Evolutionary conservation across 2,797 vertebrate species (phyloP).

Genomic region (Pseudochromis fuscus): DNA sequence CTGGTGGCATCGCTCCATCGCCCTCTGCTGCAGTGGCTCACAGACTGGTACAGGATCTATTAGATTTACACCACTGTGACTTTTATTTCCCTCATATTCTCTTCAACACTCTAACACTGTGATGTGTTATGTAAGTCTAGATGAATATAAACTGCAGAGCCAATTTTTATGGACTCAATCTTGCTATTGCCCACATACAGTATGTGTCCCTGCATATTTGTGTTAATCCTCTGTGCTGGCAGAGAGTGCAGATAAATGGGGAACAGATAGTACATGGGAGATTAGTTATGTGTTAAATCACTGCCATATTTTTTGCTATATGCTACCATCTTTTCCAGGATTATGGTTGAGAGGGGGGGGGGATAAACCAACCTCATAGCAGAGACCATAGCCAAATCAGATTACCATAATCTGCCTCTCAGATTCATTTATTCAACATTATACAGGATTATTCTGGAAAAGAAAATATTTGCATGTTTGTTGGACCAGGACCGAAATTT

Average conservation of each 20-base stretch:
- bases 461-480: conserved; percentile 20
- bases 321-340: conserved; percentile 43
- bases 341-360: conserved; percentile 38
- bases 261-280: conserved; percentile 47
- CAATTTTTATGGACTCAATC: conserved; percentile 32
- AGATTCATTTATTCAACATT: conserved; percentile 50
- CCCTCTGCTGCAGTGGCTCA: conserved; percentile 36
- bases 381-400: conserved; percentile 53
- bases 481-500: conserved; percentile 10
- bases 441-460: conserved; percentile 38
- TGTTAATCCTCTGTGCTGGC: conserved; percentile 48
- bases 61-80: conserved; percentile 52
- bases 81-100: conserved; percentile 49
- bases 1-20: conserved; percentile 22
- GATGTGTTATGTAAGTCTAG: conserved; percentile 39
- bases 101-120: conserved; percentile 28
- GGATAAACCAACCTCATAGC: conserved; percentile 57
- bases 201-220: conserved; percentile 17
- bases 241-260: conserved; percentile 46
- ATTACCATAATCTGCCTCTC: conserved; percentile 58
- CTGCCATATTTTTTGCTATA: conserved; percentile 41
- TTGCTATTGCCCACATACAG: conserved; percentile 23
- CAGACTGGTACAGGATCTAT: conserved; percentile 53
- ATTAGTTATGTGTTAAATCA: conserved; percentile 59
- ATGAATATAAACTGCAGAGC: conserved; percentile 45